phyloP scores from a whole-genome alignment of 1,140 invertebrate genomes.

The Caenorhabditis brenneri region DNA sequence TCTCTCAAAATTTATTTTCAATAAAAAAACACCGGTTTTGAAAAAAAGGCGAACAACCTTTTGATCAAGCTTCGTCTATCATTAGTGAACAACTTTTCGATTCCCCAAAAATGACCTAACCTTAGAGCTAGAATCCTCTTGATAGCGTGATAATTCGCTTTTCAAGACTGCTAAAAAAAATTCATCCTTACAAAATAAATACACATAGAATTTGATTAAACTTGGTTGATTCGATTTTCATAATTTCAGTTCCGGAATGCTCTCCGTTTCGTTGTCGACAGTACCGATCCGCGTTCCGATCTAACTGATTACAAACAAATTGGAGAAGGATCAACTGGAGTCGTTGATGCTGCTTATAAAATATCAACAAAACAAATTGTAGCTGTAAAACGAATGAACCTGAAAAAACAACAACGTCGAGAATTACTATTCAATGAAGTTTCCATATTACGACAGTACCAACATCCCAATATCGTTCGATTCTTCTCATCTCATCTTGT shows the following conservation, averaged over 20 bases:
- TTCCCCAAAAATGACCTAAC: too few relatives aligned
- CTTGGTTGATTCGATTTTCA: too few relatives aligned
- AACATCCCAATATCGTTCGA: constrained; percentile 98
- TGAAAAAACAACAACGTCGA: constrained; percentile 90
- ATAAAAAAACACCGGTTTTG: too few relatives aligned
- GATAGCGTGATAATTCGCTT: too few relatives aligned
- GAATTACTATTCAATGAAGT: constrained; percentile 99
- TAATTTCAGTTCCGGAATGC: constrained; percentile 88
- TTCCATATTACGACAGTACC: constrained; percentile 93
- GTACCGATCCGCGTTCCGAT: constrained; percentile 90
- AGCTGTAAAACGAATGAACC: constrained; percentile 98
- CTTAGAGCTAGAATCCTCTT: too few relatives aligned
- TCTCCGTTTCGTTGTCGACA: constrained; percentile 90
- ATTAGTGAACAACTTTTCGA: too few relatives aligned
- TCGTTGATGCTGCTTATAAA: constrained; percentile 80
- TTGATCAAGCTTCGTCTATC: too few relatives aligned
- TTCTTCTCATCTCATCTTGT: constrained; percentile 98
- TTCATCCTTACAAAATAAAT: too few relatives aligned
- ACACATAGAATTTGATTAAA: too few relatives aligned
- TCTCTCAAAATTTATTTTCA: too few relatives aligned
- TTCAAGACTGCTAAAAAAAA: too few relatives aligned
- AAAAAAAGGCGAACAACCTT: too few relatives aligned
- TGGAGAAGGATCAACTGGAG: constrained; percentile 96
- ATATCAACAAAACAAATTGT: constrained; percentile 79
- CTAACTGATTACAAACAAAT: constrained; percentile 94